These are phyloP conservation scores for Aquatica leii DNA, from an alignment of 2,888 invertebrate species.

Conservation along the genomic window DNA sequence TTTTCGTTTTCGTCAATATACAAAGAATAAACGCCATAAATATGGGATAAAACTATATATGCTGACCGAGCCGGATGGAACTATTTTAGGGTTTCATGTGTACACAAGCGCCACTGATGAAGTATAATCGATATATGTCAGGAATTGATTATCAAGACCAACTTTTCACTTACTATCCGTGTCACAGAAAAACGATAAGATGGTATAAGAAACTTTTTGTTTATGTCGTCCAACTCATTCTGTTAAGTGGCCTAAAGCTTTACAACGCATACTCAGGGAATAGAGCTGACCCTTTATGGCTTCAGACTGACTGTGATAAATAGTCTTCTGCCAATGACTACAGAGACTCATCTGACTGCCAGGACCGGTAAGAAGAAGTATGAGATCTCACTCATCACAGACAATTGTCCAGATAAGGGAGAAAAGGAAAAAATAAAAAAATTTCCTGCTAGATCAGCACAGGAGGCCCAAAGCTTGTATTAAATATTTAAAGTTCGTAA, in stretches of 20 bases:
- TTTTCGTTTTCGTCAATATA: conserved; percentile 45
- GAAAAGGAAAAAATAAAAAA: not conserved
- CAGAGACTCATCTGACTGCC: too few species aligned
- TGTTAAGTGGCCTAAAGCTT: not conserved
- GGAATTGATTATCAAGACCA: conserved; percentile 44
- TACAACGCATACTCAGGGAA: too few species aligned
- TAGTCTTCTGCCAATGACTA: too few species aligned
- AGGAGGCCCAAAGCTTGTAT: too few species aligned
- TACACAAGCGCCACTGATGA: conserved; percentile 41
- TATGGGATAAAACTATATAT: too few species aligned
- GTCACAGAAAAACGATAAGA: conserved; percentile 29
- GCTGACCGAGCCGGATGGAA: conserved; percentile 40
- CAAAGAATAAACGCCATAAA: too few species aligned
- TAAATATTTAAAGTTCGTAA: too few species aligned
- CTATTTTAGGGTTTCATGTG: conserved; percentile 41
- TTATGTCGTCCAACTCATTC: not conserved
- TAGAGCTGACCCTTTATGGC: not conserved
- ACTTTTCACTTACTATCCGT: conserved; percentile 40
- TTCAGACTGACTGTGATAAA: too few species aligned
- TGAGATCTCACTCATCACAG: not conserved
- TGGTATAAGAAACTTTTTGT: conserved; percentile 44
- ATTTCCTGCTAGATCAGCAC: too few species aligned
- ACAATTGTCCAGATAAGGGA: not conserved
- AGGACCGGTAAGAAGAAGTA: too few species aligned
- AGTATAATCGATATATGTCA: too few species aligned